Evolutionary conservation across 2,113 vertebrate genomes (phyloP), one percentile per base, ranked within the genome.

Genomic region (Strix uralensis): DNA sequence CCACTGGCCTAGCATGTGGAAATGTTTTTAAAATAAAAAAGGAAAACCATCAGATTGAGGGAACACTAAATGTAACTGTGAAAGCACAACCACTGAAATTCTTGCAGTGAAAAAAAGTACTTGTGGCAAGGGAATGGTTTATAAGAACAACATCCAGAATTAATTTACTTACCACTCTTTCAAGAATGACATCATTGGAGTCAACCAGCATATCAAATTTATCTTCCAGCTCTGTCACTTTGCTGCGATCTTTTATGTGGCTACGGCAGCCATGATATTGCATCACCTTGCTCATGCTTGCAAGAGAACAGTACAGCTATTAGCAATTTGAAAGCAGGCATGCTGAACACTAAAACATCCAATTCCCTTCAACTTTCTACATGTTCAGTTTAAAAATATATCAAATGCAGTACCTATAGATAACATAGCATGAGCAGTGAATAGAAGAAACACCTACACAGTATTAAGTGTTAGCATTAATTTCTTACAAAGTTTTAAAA

Each of bases 281-380:
- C 99, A 99, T 99, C 26, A 99, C 96, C 90, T 97, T 98, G 92
- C 98, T 99, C 99, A 99, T 99, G 97, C 99, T 99, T 88, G 11
- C 18, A 86, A 81, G 58, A 92, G 66, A 92, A 87, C 51, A 69
- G n/a, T 6, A 94, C 21, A 95, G 79, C 32, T 58, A 23, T 92
- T 10, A 95, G 46, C 36, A 69, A 11, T 4, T 5, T 32, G 42
- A 84, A 71, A 81, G 52, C 38, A 83, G 69, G 26, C 10, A 34
- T 2, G 1, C 30, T 78, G 36, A 87, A 85, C 40, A 18, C 62
- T 46, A 14, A 65, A 59, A 21, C 0, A 3, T 2, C 36, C n/a
- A 9, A 4, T 42, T 84, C 29, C 30, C 61, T 91, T 74, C n/a
- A 32, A 30, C 30, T 49, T 92, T 15, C 63, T 63, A 36, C 21